Evolutionary conservation across 2,113 vertebrate species (phyloP), one percentile per base, ranked within the genome.

Genomic region (Phalacrocorax brasilianus): DNA sequence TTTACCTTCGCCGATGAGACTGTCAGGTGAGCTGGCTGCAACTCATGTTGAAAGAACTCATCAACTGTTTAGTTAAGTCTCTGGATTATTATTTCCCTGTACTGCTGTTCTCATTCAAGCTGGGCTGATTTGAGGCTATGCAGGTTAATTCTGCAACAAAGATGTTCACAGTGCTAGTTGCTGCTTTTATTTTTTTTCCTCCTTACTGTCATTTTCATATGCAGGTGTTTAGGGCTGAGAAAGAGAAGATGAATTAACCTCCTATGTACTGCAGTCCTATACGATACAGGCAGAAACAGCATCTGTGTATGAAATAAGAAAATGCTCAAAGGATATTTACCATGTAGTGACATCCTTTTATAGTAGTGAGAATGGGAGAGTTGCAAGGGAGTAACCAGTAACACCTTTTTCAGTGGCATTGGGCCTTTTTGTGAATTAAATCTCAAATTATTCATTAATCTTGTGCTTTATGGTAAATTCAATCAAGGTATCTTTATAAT

Each of bases 351-450:
- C 38, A n/a, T 63, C 30, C 3, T 91, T 61, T 97, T 85, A 33
- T 58, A 76, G 26, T 40, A 76, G 22, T 7, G 7, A 76, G 23
- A 52, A 68, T 66, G 75, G 76, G 65, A 90, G 47, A 89, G 38
- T 91, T 96, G 73, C 66, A 96, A 89, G 63, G 68, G 32, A 67
- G 22, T 63, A 91, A 55, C 58, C 33, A 74, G 56, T 88, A 96
- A 76, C 80, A 68, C 21, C 8, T 94, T 77, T 70, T 77, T 61
- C 30, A 38, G 18, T 26, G 13, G 45, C 21, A 89, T 5, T 8
- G 6, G 92, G 45, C 23, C 26, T 75, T 68, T 89, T 73, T 73
- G 23, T 53, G 70, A 85, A 91, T 78, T 78, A 81, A 68, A 86
- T 17, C 16, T 84, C 33, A 74, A 88, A 74, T 86, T 42, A 80